Percentiles rank a stretch among this genome's conserved stretches.
Evolutionary conservation across 2,888 invertebrate genomes (phyloP).

Genomic region (Zaprionus bogoriensis): DNA sequence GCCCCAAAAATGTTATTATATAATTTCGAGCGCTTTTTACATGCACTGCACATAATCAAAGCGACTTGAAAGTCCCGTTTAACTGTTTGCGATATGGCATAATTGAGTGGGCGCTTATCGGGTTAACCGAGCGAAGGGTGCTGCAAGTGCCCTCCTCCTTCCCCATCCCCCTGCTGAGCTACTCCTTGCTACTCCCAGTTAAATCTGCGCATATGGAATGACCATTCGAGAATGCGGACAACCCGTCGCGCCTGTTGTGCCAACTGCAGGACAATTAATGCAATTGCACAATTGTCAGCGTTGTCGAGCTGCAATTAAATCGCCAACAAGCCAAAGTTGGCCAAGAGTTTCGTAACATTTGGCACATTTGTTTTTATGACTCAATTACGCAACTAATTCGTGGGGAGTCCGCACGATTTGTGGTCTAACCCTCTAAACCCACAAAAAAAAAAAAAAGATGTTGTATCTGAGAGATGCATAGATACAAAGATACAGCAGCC

Average conservation of each 20-base stretch:
- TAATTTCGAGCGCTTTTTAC: slow-evolving; percentile 34
- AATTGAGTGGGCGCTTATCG: slow-evolving; percentile 62
- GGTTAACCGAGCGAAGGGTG: slow-evolving; percentile 9
- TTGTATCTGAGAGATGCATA: slow-evolving; percentile 39
- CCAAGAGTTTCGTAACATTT: slow-evolving; percentile 69
- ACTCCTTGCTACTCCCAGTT: not conserved
- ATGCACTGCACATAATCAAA: slow-evolving; percentile 61
- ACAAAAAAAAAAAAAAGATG: not conserved
- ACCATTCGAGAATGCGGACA: slow-evolving; percentile 51
- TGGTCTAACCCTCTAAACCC: slow-evolving; percentile 27
- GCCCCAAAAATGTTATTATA: slow-evolving; percentile 63
- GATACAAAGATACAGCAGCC: slow-evolving; percentile 2
- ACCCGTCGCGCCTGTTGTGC: slow-evolving; percentile 58
- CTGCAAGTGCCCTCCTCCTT: not conserved
- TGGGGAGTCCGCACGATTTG: slow-evolving; percentile 74
- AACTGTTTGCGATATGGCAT: slow-evolving; percentile 70
- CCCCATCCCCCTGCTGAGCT: not conserved
- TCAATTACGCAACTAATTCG: slow-evolving; percentile 81
- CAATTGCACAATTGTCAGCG: slow-evolving; percentile 73
- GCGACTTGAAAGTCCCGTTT: slow-evolving; percentile 72
- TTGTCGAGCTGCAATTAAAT: slow-evolving; percentile 14
- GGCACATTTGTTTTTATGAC: slow-evolving; percentile 83
- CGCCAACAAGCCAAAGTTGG: slow-evolving; percentile 27
- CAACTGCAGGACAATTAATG: slow-evolving; percentile 67
- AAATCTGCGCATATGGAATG: slow-evolving; percentile 65